These are phyloP conservation scores for Julus scandinavius DNA, from an alignment of 2,888 invertebrate species.

Conservation along the genomic window DNA sequence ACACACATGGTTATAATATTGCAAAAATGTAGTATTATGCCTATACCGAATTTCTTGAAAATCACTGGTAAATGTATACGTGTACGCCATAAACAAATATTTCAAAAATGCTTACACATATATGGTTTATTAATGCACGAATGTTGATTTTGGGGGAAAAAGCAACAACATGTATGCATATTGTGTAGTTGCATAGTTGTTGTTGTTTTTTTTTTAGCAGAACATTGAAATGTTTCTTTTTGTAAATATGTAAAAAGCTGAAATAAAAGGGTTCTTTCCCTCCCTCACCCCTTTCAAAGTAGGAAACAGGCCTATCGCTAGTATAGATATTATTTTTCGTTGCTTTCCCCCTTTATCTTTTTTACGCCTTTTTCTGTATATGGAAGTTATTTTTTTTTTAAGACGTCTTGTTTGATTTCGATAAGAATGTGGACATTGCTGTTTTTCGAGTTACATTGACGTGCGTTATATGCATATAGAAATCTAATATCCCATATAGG, in stretches of 20 bases:
- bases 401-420: constrained; percentile 43
- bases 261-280: not conserved
- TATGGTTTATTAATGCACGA: not conserved
- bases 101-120: not conserved
- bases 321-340: constrained; percentile 30
- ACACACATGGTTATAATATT: too few species aligned
- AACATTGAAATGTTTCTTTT: not conserved
- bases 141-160: not conserved
- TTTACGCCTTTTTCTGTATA: constrained; percentile 30
- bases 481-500: constrained; percentile 43
- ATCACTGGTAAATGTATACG: not conserved
- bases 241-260: not conserved
- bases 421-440: constrained; percentile 46
- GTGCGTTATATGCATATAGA: constrained; percentile 32
- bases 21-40: too few species aligned
- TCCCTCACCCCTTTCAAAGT: not conserved
- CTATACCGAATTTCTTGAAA: not conserved
- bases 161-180: not conserved
- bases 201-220: not conserved
- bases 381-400: constrained; percentile 25
- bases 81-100: not conserved
- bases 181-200: not conserved
- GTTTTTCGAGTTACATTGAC: constrained; percentile 43
- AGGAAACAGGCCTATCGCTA: constrained; percentile 4
- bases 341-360: constrained; percentile 29